Base-by-base conservation (phyloP, 2,113 vertebrate species). In the Verasper variegatus region DNA sequence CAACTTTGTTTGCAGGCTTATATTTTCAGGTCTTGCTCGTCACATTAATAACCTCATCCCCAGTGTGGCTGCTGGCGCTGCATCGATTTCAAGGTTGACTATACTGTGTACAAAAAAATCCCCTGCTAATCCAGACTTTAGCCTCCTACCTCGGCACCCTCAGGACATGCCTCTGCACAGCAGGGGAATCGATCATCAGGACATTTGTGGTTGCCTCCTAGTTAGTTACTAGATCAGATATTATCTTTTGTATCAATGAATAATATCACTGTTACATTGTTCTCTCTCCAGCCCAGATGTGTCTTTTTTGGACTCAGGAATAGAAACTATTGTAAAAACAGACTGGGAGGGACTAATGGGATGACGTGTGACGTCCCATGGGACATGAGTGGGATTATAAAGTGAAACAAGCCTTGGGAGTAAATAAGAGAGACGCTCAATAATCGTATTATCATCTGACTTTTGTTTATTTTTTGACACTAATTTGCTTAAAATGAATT, bases 81-180 rank as follows among this genome's bases (percentile, higher is more conserved):
- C 63, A 21, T 31, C 54, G 31, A 20, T 70, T 79, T 76, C 55
- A 83, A 71, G 71, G 68, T 76, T 87, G 77, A 81, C 67, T 66
- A 3, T 42, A 26, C 51, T 58, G 42, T 81, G 60, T 74, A 31
- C 17, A 65, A 26, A 65, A 18, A 45, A 69, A 69, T 76, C 68
- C 67, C 62, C 27, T 52, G 61, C 70, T 85, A 85, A 82, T 88
- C 76, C 76, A 63, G 68, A 75, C 68, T 66, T 80, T 62, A 71
- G 58, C 56, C 24, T 45, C 40, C 37, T 78, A 64, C 67, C 56
- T 74, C 49, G 21, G 15, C 13, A 23, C 71, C 58, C 40, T n/a
- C n/a, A n/a, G 63, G 69, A 77, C 26, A 26, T 65, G 71, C 18
- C 56, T 60, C 18, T 21, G 10, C 40, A 70, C 77, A 27, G 63